Evolutionary conservation across 2,797 vertebrate species (phyloP), one percentile per base, ranked within the genome.

Genomic region (Pangasius sanitwongsei): DNA sequence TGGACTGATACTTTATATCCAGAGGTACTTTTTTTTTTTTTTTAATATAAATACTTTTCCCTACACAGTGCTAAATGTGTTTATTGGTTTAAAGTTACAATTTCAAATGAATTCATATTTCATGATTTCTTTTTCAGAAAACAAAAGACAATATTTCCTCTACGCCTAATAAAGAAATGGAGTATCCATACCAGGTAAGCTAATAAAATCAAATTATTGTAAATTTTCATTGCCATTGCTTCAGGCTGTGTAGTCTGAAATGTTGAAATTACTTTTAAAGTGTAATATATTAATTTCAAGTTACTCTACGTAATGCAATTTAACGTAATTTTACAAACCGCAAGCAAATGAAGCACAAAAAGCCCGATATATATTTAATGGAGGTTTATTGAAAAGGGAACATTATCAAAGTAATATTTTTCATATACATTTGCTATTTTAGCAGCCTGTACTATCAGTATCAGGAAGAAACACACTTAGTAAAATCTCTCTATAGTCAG

Each of bases 161-260:
- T 65, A n/a, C n/a, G 7, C 34, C 2, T 23, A 53, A 70, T 37
- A 4, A 44, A 61, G 53, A 90, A 75, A 53, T n/a, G 25, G 57
- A 67, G 0, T 3, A 23, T 63, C 18, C 81, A 37, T 86, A 85
- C 34, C 86, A 91, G 87, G 91, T 91, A 86, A 85, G 3, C 65
- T 18, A 18, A 44, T 65, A n/a, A 28, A 61, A n/a, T 83, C 7
- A 0, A 67, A 83, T 63, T 83, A 63, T 59, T 83, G 55, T 61
- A 6, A 82, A 15, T n/a, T 8, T 31, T 80, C 13, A 80, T 34
- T 55, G 55, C 5, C 34, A 59, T 50, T 77, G n/a, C 50, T n/a
- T n/a, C 48, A 77, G 48, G 28, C 53, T 53, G 7, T n/a, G 13
- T 28, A n/a, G 44, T 77, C 74, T 77, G 28, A 53, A 50, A 77